These are phyloP conservation scores for Elaphurus davidianus DNA, from an alignment of 2,113 vertebrate species.

Conservation along the genomic window DNA sequence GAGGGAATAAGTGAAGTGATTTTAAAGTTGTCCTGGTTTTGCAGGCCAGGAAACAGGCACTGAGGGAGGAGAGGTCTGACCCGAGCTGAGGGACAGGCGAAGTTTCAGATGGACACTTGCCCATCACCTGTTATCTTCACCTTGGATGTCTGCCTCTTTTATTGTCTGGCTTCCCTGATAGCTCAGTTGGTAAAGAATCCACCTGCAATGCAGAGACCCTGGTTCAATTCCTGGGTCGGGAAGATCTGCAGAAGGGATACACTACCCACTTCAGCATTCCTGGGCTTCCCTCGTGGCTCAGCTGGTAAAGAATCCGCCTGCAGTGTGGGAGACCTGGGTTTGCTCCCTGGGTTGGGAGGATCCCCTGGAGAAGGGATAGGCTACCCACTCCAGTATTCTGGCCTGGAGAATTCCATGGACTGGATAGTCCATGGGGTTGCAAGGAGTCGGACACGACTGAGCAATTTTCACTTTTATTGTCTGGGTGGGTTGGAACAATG, in stretches of 20 bases:
- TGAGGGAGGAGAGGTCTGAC: background rate
- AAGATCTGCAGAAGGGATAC: background rate
- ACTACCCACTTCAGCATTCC: background rate
- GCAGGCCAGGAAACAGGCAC: background rate
- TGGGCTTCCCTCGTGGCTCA: background rate
- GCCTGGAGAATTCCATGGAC: background rate
- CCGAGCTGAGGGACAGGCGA: background rate
- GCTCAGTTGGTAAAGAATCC: background rate
- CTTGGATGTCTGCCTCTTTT: background rate
- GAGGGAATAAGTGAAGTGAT: background rate
- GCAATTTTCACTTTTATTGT: background rate
- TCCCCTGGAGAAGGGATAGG: background rate
- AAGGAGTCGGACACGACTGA: background rate
- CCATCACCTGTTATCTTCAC: background rate
- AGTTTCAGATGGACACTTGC: background rate
- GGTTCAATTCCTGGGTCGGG: background rate
- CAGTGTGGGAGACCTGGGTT: background rate
- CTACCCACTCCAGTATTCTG: background rate
- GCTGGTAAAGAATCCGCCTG: background rate
- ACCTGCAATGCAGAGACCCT: background rate
- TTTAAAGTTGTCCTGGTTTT: background rate
- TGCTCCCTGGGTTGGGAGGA: background rate
- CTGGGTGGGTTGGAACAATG: background rate
- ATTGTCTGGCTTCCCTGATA: background rate
- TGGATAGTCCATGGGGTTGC: fast-evolving